These are phyloP conservation scores for Eriosoma lanigerum DNA, from an alignment of 1,140 invertebrate genomes.

Conservation along the genomic window DNA sequence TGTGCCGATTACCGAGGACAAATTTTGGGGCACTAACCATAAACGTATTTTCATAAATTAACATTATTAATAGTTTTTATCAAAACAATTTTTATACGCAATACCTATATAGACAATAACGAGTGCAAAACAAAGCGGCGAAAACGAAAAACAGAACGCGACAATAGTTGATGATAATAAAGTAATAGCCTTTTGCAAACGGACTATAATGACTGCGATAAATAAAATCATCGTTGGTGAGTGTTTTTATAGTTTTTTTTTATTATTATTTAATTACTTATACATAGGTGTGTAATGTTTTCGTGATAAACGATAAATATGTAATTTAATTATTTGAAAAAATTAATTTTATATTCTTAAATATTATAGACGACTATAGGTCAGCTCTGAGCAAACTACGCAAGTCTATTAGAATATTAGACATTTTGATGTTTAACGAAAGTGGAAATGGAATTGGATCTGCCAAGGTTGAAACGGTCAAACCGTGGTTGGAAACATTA, in stretches of 20 bases:
- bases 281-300: too few species aligned
- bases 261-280: background rate
- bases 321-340: background rate
- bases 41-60: too few species aligned
- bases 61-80: too few species aligned
- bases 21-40: too few species aligned
- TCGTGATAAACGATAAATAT: too few species aligned
- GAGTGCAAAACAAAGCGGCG: background rate
- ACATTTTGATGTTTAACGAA: constrained; percentile 3
- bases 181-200: background rate
- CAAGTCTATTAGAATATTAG: background rate
- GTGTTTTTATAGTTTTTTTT: too few species aligned
- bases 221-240: background rate
- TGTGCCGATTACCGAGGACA: too few species aligned
- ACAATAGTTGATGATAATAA: background rate
- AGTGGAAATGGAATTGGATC: background rate
- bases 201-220: background rate
- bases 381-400: background rate
- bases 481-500: constrained; percentile 6
- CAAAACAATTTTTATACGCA: too few species aligned
- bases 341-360: background rate
- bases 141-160: background rate
- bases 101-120: background rate
- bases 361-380: background rate
- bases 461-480: background rate